Evolutionary conservation across 2,888 invertebrate species (phyloP), one percentile per base, ranked within the genome.

Genomic region (Phorcus lineatus): DNA sequence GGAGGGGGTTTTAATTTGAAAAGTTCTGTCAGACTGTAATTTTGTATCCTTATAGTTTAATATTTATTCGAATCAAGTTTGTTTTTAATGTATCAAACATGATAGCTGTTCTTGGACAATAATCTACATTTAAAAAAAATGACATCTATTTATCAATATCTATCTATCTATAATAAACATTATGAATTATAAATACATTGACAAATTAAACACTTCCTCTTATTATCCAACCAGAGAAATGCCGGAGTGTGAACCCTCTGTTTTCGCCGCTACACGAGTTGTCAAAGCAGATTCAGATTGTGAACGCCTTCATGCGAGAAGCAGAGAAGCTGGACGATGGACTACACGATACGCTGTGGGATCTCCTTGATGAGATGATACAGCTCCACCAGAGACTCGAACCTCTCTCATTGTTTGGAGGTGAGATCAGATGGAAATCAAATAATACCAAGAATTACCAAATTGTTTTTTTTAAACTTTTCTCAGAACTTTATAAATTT

Each of bases 221-320:
- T 1, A 57, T 24, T 1, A 24, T 24, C 53, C 52, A 82, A 82
- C 31, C 88, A 92, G 92, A 92, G 81, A 89, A 88, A 78, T 85
- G 87, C 22, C 83, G 88, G 79, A 78, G 86, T 16, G 80, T 88
- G 77, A 90, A 89, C 16, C 84, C 90, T 2, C 83, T 92, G 83
- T 92, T 92, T 86, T 88, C 92, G 3, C 92, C 91, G 13, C 91
- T 90, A 1, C 91, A 92, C 74, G 90, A 91, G 57, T 81, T 92
- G 7, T 86, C 90, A 0, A 86, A 89, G 13, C 91, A 91, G 80
- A 91, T 92, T 75, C 89, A 91, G 74, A 67, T 84, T 19, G 87
- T 92, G 77, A 92, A 92, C 83, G 91, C 91, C 2, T 91, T 89
- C 85, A 89, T 89, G 78, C 84, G 92, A 7, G 91, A 91, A 81